Evolutionary conservation across 1,140 invertebrate genomes (phyloP), one percentile per base, ranked within the genome.

Genomic region (Hylyphantes graminicola): DNA sequence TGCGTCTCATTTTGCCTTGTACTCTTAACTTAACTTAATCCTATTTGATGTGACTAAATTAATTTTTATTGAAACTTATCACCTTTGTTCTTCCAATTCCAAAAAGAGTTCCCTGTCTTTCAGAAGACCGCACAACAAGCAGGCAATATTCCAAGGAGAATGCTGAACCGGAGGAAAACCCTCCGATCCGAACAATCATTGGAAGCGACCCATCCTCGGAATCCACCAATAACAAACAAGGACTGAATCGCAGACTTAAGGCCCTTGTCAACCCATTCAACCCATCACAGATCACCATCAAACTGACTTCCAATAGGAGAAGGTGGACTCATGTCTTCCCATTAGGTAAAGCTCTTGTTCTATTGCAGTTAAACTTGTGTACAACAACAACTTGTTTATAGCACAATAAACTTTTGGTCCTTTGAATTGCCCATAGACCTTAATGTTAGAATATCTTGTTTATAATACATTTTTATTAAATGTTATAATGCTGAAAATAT

Each of bases 291-390:
- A 96, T 98, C 78, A 97, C 96, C 54, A 97, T 99, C 75, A 98
- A 98, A 89, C 91, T 99, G 67, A 99, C 98, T 0, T 98, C 97
- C 68, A 99, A 99, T 90, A 92, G 98, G 70, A 91, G 97, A 68
- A 92, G 98, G 74, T 99, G 98, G 98, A 98, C 97, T 8, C 98
- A 99, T 89, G 98, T 98, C 85, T 99, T 99, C 90, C 98, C 98
- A 6, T 96, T 97, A 93, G 96, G 95, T 94, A 87, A 88, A 6
- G 51, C 8, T 70, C 10, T 51, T 59, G 57, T 59, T 59, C 7
- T 59, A 59, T 13, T 13, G n/a, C n/a, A n/a, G n/a, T n/a, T n/a
- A n/a, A n/a, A n/a, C n/a, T n/a, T n/a, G n/a, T n/a, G n/a, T n/a
- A n/a, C n/a, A n/a, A n/a, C n/a, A n/a, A n/a, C n/a, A n/a, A n/a